Evolutionary conservation across 2,797 vertebrate genomes (phyloP), one percentile per base, ranked within the genome.

Genomic region (Tokudaia tokunoshimensis): DNA sequence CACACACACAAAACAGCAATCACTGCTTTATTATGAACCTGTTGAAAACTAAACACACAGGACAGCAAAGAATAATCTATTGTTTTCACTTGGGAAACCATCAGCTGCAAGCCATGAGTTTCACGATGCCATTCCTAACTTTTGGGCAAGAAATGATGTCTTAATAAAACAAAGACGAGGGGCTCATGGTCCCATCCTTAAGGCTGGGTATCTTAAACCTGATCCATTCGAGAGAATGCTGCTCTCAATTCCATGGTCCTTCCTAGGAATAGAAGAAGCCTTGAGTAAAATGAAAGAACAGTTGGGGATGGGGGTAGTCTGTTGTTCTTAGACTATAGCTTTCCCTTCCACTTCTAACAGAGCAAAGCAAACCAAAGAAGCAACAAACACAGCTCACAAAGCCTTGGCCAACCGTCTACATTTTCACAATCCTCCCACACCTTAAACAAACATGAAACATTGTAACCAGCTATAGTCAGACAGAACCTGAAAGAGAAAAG

Each of bases 401-500:
- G 22, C 61, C 75, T 67, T 52, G 84, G 87, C 86, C 57, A 92
- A 92, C 65, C 24, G 31, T 65, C 65, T 97, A 22, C 89, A 94
- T 93, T 91, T 95, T 76, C 89, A 95, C 84, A 57, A 75, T 87
- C 88, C 89, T 65, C 88, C 94, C 90, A 96, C 88, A 89, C 67
- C 94, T 96, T 93, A 89, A 92, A 93, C 72, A 97, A 96, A 97
- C 93, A 95, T 6, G 19, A 97, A 95, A 92, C 80, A 83, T 41
- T 88, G 50, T 50, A 96, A 90, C 93, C 47, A 83, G 85, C 50
- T 87, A n/a, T 29, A 94, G 52, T 92, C 81, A 96, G 75, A 76
- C 76, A 92, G 89, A 92, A 97, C 29, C 63, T 91, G 91, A 97
- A 97, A 91, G 67, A 93, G 67, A 74, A 91, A 88, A 89, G 76